Evolutionary conservation across 1,140 invertebrate species (phyloP).

Genomic region (Heliconius melpomene): DNA sequence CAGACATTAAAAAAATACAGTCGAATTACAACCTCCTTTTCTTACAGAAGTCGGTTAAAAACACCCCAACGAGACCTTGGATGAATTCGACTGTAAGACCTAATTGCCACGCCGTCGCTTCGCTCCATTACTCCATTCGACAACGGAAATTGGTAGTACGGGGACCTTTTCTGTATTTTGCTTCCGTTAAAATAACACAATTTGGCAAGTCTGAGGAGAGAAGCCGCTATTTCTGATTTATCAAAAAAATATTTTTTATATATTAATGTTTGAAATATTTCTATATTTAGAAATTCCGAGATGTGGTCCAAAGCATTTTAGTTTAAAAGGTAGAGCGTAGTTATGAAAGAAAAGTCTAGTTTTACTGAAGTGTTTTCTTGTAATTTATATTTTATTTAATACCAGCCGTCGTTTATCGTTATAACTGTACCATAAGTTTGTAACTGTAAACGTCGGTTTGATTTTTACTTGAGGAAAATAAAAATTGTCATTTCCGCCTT

Average conservation of each 20-base stretch:
- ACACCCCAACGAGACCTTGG: background rate
- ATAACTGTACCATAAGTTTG: no score
- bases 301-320: background rate
- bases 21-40: no score
- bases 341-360: background rate
- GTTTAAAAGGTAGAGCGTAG: background rate
- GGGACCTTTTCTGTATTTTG: slow-evolving; percentile 22
- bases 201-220: background rate
- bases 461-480: no score
- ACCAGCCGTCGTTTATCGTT: no score
- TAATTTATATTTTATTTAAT: background rate
- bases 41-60: background rate
- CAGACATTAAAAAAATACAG: background rate
- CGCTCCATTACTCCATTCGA: slow-evolving; percentile 18
- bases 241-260: background rate
- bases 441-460: no score
- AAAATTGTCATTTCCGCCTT: no score
- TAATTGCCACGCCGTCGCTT: slow-evolving; percentile 14
- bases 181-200: background rate
- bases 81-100: background rate
- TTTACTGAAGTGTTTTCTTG: background rate
- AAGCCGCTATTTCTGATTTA: background rate
- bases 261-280: no score
- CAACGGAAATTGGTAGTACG: background rate
- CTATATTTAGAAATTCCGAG: background rate